Evolutionary conservation across 2,888 invertebrate genomes (phyloP).

Genomic region (Nymphalis urticae): DNA sequence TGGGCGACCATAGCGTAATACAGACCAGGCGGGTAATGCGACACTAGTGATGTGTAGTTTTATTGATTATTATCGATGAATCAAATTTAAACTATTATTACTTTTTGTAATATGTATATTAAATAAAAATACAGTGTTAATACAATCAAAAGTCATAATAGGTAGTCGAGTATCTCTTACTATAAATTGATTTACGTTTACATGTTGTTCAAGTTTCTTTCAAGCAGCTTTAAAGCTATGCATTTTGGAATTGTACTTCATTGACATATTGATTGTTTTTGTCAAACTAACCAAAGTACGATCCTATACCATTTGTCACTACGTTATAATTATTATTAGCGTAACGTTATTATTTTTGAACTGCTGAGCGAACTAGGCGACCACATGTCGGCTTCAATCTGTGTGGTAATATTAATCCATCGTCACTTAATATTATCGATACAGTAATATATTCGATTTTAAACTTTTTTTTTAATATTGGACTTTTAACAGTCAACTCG

Average conservation of each 20-base stretch:
- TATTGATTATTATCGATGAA: slow-evolving; percentile 27
- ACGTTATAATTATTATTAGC: not conserved
- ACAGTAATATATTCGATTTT: not conserved
- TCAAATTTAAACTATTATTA: not conserved
- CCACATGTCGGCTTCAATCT: slow-evolving; percentile 57
- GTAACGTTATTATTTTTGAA: not conserved
- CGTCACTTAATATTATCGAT: slow-evolving; percentile 50
- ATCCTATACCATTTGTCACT: not conserved
- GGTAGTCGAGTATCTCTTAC: too few relatives aligned
- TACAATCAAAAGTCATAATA: too few relatives aligned
- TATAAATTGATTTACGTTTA: too few relatives aligned
- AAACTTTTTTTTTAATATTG: too few relatives aligned
- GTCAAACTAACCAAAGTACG: not conserved
- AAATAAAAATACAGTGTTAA: not conserved
- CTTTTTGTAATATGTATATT: not conserved
- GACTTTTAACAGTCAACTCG: too few relatives aligned
- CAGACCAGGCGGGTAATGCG: slow-evolving; percentile 67
- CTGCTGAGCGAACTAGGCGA: not conserved
- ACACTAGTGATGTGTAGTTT: slow-evolving; percentile 50
- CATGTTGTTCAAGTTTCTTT: too few relatives aligned
- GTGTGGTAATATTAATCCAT: slow-evolving; percentile 60
- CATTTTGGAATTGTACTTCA: too few relatives aligned
- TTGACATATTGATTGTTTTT: not conserved
- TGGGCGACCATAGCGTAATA: slow-evolving; percentile 80
- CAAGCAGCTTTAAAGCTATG: too few relatives aligned